A percentile compares a stretch with the other conserved stretches of the same genome.
Evolutionary conservation across 2,113 vertebrate genomes (phyloP).

Genomic region (Chloroceryle aenea): DNA sequence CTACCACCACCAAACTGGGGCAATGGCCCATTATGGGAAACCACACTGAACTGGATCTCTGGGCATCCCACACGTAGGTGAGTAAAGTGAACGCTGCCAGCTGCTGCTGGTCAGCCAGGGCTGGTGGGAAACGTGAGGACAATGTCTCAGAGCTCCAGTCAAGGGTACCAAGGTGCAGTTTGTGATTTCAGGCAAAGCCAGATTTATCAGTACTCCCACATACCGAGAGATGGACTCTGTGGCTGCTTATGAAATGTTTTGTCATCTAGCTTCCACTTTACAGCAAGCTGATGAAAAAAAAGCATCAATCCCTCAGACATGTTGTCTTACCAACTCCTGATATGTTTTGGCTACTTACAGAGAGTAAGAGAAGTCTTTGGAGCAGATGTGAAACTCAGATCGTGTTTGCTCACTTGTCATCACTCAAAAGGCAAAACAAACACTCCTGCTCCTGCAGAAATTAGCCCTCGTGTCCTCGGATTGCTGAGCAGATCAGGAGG

Average conservation of each 20-base stretch:
- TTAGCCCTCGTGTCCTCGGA: background rate
- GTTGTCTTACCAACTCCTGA: conserved; percentile 54
- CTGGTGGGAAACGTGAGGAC: accelerated
- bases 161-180: background rate
- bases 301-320: conserved; percentile 1
- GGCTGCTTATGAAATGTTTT: conserved; percentile 49
- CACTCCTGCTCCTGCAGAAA: background rate
- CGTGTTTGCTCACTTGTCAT: conserved; percentile 56
- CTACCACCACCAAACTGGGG: accelerated
- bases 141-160: accelerated
- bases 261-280: conserved; percentile 46
- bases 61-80: accelerated
- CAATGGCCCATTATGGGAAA: accelerated
- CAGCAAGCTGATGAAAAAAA: conserved; percentile 54
- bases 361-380: conserved; percentile 36
- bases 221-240: background rate
- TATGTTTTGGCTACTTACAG: conserved; percentile 55
- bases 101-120: background rate
- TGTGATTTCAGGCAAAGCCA: background rate
- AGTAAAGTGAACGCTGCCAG: accelerated
- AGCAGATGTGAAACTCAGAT: conserved; percentile 58
- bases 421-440: conserved; percentile 51
- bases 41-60: accelerated
- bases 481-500: background rate
- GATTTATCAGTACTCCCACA: background rate